A percentile compares a stretch with the other conserved stretches of the same genome.
These are phyloP conservation scores for Argopecten irradians DNA, from an alignment of 1,140 invertebrate species.

Conservation along the genomic window DNA sequence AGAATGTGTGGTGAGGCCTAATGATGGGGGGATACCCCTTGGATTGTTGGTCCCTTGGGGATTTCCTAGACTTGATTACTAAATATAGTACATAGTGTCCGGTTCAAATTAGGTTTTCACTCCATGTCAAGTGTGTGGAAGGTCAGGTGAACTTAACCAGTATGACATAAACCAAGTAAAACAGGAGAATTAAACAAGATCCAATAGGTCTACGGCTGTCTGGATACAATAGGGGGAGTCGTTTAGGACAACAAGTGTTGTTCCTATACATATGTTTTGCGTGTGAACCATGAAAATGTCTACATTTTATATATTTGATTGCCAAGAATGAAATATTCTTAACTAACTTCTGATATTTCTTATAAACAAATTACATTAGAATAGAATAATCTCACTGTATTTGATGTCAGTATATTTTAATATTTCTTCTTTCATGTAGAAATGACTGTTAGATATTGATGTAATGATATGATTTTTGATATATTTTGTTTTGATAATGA, in stretches of 20 bases:
- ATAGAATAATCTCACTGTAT: too few relatives aligned
- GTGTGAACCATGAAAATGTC: not conserved
- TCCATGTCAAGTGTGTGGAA: not conserved
- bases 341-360: not conserved
- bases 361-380: too few relatives aligned
- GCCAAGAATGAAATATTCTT: not conserved
- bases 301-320: not conserved
- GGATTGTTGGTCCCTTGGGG: not conserved
- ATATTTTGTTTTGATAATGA: not conserved
- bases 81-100: not conserved
- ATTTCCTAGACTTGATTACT: not conserved
- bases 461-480: not conserved
- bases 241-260: not conserved
- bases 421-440: not conserved
- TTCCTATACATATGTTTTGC: too few relatives aligned
- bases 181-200: not conserved
- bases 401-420: not conserved
- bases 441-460: not conserved
- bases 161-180: not conserved
- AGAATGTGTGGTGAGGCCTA: slow-evolving; percentile 7
- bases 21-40: not conserved
- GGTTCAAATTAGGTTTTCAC: not conserved
- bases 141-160: not conserved
- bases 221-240: not conserved
- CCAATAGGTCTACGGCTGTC: not conserved